Percentiles rank a stretch among this genome's conserved stretches.
Conservation (phyloP, 2,888 invertebrate species). For the Hirtodrosophila confusa region DNA sequence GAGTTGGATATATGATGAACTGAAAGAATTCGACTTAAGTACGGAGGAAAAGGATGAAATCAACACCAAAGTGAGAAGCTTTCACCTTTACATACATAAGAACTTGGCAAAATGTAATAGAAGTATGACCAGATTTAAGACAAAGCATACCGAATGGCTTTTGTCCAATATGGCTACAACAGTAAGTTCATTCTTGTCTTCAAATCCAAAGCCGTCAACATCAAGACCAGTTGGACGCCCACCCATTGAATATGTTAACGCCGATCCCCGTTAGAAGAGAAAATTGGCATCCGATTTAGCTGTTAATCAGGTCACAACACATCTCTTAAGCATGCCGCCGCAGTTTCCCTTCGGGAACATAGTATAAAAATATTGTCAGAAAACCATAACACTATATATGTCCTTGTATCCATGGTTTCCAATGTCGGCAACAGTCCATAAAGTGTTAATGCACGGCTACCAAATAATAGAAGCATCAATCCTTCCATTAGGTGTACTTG, state of each 20-base stretch:
- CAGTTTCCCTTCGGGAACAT: background rate
- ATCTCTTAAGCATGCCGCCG: constrained; percentile 8
- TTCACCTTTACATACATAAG: too few relatives aligned
- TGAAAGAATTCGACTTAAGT: too few relatives aligned
- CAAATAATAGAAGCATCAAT: too few relatives aligned
- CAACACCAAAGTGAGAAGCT: background rate
- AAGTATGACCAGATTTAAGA: constrained; percentile 2
- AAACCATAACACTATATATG: too few relatives aligned
- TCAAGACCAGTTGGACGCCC: too few relatives aligned
- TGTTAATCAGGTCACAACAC: constrained; percentile 9
- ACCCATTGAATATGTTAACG: too few relatives aligned
- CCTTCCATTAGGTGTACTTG: too few relatives aligned
- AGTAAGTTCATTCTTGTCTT: constrained; percentile 1
- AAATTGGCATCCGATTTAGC: constrained; percentile 12
- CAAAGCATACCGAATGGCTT: constrained; percentile 6
- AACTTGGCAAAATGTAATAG: background rate
- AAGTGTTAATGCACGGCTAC: too few relatives aligned
- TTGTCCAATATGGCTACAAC: constrained; percentile 1
- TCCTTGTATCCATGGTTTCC: too few relatives aligned
- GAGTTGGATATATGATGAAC: background rate
- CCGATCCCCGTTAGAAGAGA: background rate
- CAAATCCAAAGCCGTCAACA: background rate
- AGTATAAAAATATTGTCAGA: too few relatives aligned
- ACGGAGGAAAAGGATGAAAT: background rate
- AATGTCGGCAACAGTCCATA: too few relatives aligned